Evolutionary conservation across 2,113 vertebrate genomes (phyloP), one percentile per base, ranked within the genome.

Genomic region (Alosa alosa): DNA sequence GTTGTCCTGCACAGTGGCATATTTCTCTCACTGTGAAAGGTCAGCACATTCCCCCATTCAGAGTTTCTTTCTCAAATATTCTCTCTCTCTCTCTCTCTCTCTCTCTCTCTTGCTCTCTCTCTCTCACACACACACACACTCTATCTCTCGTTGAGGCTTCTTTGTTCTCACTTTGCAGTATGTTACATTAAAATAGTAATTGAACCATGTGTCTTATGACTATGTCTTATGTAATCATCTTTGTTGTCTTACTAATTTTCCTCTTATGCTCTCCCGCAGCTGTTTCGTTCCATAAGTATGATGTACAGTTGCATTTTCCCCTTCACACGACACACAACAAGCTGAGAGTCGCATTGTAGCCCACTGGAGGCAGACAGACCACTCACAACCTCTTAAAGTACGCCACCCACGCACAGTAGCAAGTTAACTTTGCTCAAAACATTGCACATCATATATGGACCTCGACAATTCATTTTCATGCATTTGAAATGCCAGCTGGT

Each of bases 401-500:
- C 22, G n/a, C 41, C 81, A 47, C 81, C 41, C 81, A 82, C 81
- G n/a, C 44, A 82, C 45, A 50, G 22, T 25, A n/a, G 22, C 45
- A 20, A 22, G 8, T 10, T 2, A 25, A 82, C 41, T 36, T 25
- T 85, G 68, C 45, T 50, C 47, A 20, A 45, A 57, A 55, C 17
- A 36, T 52, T n/a, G n/a, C 22, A 52, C 72, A 49, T 52, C 44
- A 31, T 31, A 13, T 31, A 68, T 31, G 9, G 1, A 68, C 25
- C 64, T 31, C n/a, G 31, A 31, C 6, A 68, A 68, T 72, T 39
- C 0, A 84, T 87, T 83, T 85, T 44, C 87, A 78, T 85, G 25
- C 47, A 85, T 78, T 82, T 81, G 22, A 83, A 88, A 88, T 88
- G 84, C 82, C 86, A 87, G 44, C 45, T 81, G 68, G 83, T 55